Conservation (phyloP, 2,113 vertebrate genomes). For the Galeopterus variegatus region DNA sequence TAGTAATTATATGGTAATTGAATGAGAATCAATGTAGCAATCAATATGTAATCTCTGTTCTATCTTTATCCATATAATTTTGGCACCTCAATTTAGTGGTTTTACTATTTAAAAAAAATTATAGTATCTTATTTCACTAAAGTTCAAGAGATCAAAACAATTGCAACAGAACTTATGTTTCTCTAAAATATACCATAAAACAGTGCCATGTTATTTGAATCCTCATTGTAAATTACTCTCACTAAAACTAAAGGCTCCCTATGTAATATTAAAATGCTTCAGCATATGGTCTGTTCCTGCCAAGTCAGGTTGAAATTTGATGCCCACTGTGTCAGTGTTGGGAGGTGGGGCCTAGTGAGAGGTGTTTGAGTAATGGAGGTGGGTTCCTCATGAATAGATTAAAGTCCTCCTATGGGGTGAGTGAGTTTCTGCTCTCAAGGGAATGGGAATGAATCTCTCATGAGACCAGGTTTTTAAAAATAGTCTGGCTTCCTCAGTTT, state of each 20-base stretch:
- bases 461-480: too few relatives aligned
- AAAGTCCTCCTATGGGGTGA: too few relatives aligned
- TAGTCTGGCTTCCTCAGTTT: too few relatives aligned
- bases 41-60: neutral
- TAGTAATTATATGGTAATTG: neutral
- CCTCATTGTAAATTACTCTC: neutral
- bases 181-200: constrained; percentile 24
- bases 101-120: neutral
- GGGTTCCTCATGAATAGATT: too few relatives aligned
- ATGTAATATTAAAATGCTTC: neutral
- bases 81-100: neutral
- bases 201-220: neutral
- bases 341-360: too few relatives aligned
- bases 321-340: too few relatives aligned
- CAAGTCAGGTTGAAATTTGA: too few relatives aligned
- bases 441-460: too few relatives aligned
- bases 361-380: too few relatives aligned
- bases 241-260: neutral
- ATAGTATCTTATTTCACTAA: neutral
- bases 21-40: neutral
- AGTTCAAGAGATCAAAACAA: neutral
- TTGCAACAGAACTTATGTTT: neutral
- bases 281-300: too few relatives aligned
- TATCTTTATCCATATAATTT: neutral
- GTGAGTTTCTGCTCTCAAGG: too few relatives aligned